Evolutionary conservation across 2,888 invertebrate species (phyloP).

Genomic region (Myathropa florea): DNA sequence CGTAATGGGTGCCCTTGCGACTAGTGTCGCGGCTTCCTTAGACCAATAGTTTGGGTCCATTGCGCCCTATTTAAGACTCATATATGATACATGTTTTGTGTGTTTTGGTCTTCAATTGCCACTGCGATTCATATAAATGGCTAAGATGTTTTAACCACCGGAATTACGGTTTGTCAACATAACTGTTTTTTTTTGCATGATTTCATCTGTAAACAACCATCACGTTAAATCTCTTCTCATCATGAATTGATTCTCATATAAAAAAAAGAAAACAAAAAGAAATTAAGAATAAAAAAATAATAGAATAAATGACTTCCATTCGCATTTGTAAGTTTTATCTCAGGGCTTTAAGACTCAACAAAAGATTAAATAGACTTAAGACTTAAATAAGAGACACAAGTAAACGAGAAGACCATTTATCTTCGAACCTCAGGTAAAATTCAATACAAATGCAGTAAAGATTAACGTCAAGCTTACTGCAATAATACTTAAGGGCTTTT

Average conservation of each 20-base stretch:
- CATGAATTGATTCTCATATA: background rate
- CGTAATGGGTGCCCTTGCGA: too few relatives aligned
- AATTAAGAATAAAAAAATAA: constrained; percentile 15
- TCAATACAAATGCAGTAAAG: constrained; percentile 35
- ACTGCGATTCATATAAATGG: too few relatives aligned
- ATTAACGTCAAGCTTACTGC: constrained; percentile 29
- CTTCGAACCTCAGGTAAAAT: constrained; percentile 60
- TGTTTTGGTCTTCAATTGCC: too few relatives aligned
- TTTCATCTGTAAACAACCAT: background rate
- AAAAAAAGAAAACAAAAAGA: background rate
- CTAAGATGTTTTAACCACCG: too few relatives aligned
- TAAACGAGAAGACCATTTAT: constrained; percentile 41
- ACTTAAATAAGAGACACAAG: constrained; percentile 33
- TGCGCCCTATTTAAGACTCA: too few relatives aligned
- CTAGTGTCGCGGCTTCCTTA: too few relatives aligned
- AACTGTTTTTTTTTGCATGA: background rate
- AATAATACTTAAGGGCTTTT: constrained; percentile 4
- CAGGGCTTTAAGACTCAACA: constrained; percentile 65
- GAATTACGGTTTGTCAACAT: too few relatives aligned
- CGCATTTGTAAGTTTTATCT: constrained; percentile 57
- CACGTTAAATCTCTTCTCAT: background rate
- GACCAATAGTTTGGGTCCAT: too few relatives aligned
- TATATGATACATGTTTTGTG: too few relatives aligned
- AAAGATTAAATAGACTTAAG: constrained; percentile 55
- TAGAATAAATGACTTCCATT: constrained; percentile 57